These are phyloP conservation scores for Eristalis intricaria DNA, from an alignment of 2,888 invertebrate genomes.

Conservation along the genomic window DNA sequence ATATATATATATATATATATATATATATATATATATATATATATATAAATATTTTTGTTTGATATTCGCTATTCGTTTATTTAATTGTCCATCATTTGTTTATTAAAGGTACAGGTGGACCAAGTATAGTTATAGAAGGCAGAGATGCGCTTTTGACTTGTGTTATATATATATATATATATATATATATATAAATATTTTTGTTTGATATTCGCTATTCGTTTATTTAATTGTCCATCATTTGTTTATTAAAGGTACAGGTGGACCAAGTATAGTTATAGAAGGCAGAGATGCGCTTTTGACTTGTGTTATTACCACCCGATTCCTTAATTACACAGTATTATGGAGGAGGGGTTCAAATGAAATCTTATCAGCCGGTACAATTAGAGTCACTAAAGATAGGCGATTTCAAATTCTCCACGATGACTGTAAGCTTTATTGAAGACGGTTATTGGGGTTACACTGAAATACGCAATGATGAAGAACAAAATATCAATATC, in stretches of 20 bases:
- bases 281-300: conserved; percentile 90
- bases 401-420: conserved; percentile 88
- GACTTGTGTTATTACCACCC: conserved; percentile 89
- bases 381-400: conserved; percentile 88
- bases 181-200: neutral
- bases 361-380: conserved; percentile 89
- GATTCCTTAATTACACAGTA: conserved; percentile 84
- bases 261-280: conserved; percentile 82
- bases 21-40: no score
- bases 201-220: neutral
- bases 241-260: conserved; percentile 76
- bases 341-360: conserved; percentile 88
- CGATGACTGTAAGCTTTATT: conserved; percentile 85
- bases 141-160: conserved; percentile 92
- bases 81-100: neutral
- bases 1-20: no score
- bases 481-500: no score
- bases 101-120: conserved; percentile 79
- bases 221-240: neutral
- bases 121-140: conserved; percentile 84
- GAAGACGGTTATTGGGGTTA: no score
- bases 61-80: neutral
- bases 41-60: neutral
- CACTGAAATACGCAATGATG: no score
- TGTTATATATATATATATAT: no score